These are phyloP conservation scores for Fistularia tabacaria DNA, from an alignment of 2,797 vertebrate genomes.

Conservation along the genomic window DNA sequence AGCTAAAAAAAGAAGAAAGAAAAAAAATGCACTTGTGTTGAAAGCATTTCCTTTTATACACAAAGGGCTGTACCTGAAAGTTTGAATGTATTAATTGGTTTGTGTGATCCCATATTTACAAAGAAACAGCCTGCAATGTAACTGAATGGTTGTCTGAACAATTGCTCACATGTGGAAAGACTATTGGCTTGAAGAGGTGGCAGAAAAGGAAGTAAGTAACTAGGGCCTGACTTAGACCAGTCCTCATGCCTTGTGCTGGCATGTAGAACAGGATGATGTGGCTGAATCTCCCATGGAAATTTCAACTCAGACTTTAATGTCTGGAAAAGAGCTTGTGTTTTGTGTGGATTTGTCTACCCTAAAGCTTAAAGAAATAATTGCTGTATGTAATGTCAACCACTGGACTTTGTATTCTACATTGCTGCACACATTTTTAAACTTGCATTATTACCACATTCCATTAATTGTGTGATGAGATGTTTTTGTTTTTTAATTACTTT, in stretches of 20 bases:
- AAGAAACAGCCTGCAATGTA: constrained; percentile 9
- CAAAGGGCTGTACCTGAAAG: background rate
- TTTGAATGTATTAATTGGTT: constrained; percentile 36
- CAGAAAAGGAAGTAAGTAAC: constrained; percentile 64
- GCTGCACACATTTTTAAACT: constrained; percentile 33
- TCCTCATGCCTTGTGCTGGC: constrained; percentile 64
- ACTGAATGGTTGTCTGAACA: constrained; percentile 33
- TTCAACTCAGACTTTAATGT: constrained; percentile 68
- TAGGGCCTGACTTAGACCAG: constrained; percentile 40
- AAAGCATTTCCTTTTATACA: constrained; percentile 2
- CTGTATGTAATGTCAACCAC: constrained; percentile 63
- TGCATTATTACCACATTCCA: constrained; percentile 41
- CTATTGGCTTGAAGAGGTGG: constrained; percentile 68
- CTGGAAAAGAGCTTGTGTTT: constrained; percentile 69
- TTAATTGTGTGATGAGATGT: constrained; percentile 37
- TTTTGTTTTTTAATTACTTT: constrained; percentile 26
- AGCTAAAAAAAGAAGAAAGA: too few species aligned
- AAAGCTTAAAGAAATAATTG: constrained; percentile 67
- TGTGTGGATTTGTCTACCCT: constrained; percentile 49
- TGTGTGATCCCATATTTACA: constrained; percentile 19
- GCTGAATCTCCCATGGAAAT: constrained; percentile 72
- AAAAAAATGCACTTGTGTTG: background rate
- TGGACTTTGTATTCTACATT: constrained; percentile 37
- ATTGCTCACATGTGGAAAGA: constrained; percentile 57
- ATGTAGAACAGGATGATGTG: constrained; percentile 68